These are phyloP conservation scores for Plecturocebus donacophilus DNA, from an alignment of 2,113 vertebrate genomes.

Conservation along the genomic window DNA sequence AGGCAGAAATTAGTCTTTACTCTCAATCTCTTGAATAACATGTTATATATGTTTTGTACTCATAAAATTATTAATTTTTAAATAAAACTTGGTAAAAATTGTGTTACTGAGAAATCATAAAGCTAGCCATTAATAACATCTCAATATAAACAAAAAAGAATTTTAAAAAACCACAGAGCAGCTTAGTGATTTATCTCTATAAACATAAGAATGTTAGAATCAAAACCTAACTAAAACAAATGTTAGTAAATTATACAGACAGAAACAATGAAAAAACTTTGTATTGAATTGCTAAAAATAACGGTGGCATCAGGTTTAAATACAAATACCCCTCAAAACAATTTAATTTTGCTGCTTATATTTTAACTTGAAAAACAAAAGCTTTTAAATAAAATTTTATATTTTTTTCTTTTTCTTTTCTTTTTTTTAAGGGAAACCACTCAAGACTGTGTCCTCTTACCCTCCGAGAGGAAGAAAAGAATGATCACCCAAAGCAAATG, in stretches of 20 bases:
- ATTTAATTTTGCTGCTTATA: neutral
- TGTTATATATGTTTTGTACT: neutral
- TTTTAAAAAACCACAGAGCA: neutral
- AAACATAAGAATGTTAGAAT: slow-evolving; percentile 8
- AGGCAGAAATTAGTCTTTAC: neutral
- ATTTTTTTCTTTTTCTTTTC: too few relatives aligned
- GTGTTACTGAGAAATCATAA: neutral
- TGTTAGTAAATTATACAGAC: neutral
- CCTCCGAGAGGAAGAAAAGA: too few relatives aligned
- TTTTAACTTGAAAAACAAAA: slow-evolving; percentile 13
- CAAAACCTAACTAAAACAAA: slow-evolving; percentile 26
- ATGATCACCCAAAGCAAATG: too few relatives aligned
- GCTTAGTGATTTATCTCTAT: neutral
- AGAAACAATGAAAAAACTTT: neutral
- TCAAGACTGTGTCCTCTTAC: too few relatives aligned
- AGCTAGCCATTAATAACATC: neutral
- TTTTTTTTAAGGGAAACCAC: too few relatives aligned
- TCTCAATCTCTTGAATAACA: slow-evolving; percentile 2
- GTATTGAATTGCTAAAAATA: slow-evolving; percentile 15
- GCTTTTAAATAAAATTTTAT: neutral
- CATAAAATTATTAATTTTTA: neutral
- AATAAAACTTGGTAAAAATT: slow-evolving; percentile 1
- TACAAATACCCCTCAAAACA: neutral
- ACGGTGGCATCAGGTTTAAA: slow-evolving; percentile 7
- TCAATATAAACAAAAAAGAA: too few relatives aligned